Base-by-base conservation (phyloP, 2,888 invertebrate genomes). In the Polydrusus pterygomalis region DNA sequence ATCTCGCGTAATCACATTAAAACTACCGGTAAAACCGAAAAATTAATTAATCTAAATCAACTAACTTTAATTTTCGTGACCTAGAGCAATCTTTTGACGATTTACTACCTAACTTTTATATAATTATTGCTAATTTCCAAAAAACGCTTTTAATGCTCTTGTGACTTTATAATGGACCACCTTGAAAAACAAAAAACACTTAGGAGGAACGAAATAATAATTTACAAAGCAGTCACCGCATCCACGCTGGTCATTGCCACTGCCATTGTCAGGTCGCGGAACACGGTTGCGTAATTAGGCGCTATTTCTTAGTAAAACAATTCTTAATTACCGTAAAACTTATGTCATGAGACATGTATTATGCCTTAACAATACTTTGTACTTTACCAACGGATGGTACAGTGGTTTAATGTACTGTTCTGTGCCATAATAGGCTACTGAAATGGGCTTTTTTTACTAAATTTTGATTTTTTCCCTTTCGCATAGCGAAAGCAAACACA, bases 241-340 rank as follows among this genome's bases (percentile, higher is more conserved):
- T 60, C 58, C 58, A 60, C 58, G 58, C 17, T 60, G 58, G 58
- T 60, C 58, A 60, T 60, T 60, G 58, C 58, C 58, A 60, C 18
- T 60, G 58, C 58, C 58, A 60, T 60, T 60, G 58, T 60, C 58
- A 60, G 38, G 58, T 38, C 38, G 58, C 38, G 18, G 58, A 60
- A 60, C 58, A 60, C 18, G 6, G 58, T 60, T 60, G 38, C 58
- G 58, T 60, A 60, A 60, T 60, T 60, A 60, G 38, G 17, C 11
- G 11, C 11, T 38, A 38, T 60, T 60, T 38, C 58, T 60, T 38
- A 18, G 58, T 15, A 38, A 2, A 60, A 60, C 38, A 60, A 56
- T 60, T 60, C 38, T 17, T 60, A 60, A 60, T 60, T 60, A 38
- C 58, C 58, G 58, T 60, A 38, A 60, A 60, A 60, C 38, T 60